Base-by-base conservation (phyloP, 2,797 vertebrate species). In the Epinephelus coioides region DNA sequence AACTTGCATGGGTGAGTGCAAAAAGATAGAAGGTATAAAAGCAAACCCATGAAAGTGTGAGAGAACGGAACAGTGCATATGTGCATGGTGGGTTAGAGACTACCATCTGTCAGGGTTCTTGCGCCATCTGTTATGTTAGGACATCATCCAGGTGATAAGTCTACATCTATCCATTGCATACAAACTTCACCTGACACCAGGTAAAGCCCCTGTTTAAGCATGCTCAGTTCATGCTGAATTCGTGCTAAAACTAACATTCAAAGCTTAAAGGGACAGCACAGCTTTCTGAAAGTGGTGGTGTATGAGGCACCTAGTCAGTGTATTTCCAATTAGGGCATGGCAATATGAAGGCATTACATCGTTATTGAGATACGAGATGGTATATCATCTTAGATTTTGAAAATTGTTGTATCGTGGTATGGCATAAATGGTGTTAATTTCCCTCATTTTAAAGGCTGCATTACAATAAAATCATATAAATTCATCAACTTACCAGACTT, bases 171-270 rank as follows among this genome's bases (percentile, higher is more conserved):
- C 15, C 55, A 70, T 10, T 25, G 23, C 46, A 18, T 6, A 12
- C 46, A 54, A 27, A 44, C 46, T 9, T 63, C 43, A 78, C 25
- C 57, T 63, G 27, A 40, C 62, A 79, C 2, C 51, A 34, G 47
- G 17, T n/a, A 7, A 18, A 61, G 5, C 17, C 2, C 56, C 15
- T 23, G 25, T 49, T 19, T 4, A 9, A 53, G 30, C 50, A 4
- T 30, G 53, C 17, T 14, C 14, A 17, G 5, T 40, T 40, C 18
- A 21, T 43, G 4, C 55, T 55, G 51, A 66, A 51, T 9, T 6
- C 5, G 25, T 7, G 9, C 25, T 54, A 6, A 54, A 53, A 64
- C 51, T 18, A 38, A 21, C 47, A 49, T 38, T 50, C 4, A 38
- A 23, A 43, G 12, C 12, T 50, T 18, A 43, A 43, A 43, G 40